These are phyloP conservation scores for Rattus norvegicus DNA, from an alignment of 2,113 vertebrate species.

Conservation along the genomic window DNA sequence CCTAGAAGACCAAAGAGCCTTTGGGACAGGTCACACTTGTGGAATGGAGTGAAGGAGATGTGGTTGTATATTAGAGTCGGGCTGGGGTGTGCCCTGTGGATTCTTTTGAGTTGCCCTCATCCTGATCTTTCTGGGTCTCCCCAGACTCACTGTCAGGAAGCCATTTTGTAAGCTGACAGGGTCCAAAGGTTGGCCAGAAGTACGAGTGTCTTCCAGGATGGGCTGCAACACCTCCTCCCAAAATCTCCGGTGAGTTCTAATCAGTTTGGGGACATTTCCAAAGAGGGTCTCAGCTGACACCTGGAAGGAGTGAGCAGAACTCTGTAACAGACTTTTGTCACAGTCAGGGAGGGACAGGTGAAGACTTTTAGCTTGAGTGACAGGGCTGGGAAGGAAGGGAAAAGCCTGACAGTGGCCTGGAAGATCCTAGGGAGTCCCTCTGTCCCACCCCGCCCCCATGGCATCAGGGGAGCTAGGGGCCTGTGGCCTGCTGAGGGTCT, in stretches of 20 bases:
- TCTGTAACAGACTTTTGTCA: background rate
- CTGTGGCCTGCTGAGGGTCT: background rate
- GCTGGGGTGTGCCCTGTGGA: background rate
- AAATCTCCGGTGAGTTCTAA: constrained; percentile 86
- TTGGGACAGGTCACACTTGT: background rate
- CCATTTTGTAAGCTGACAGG: constrained; percentile 87
- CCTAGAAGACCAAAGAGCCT: background rate
- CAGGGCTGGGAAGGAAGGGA: background rate
- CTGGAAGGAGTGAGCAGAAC: constrained; percentile 49
- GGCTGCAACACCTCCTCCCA: constrained; percentile 90
- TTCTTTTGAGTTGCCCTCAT: background rate
- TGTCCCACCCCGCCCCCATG: fast-evolving
- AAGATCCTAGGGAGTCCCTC: background rate
- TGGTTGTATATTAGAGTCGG: background rate
- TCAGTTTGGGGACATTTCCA: constrained; percentile 87
- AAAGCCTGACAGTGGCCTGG: background rate
- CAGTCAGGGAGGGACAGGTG: background rate
- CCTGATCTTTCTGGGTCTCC: background rate
- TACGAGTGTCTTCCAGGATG: constrained; percentile 83
- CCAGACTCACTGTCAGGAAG: constrained; percentile 86
- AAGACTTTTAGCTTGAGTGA: background rate
- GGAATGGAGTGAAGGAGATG: background rate
- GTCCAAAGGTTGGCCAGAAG: constrained; percentile 87
- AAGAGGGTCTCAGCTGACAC: constrained; percentile 87
- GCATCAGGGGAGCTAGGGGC: background rate